A percentile compares a stretch with the other conserved stretches of the same genome.
Evolutionary conservation across 2,113 vertebrate species (phyloP).

Genomic region (Carollia perspicillata): DNA sequence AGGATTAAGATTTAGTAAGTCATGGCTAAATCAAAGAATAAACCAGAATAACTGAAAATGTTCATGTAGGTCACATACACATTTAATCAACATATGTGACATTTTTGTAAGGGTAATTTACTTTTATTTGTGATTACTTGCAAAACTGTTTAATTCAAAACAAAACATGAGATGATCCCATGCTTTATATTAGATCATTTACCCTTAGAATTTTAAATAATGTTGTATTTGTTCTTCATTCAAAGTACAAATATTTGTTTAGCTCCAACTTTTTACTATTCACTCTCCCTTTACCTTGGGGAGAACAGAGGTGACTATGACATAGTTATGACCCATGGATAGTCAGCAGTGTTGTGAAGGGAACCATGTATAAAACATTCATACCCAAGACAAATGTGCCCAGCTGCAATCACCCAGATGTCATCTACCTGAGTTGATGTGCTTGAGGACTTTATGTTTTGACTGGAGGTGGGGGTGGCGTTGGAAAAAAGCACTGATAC

Average conservation of each 20-base stretch:
- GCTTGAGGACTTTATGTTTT: background rate
- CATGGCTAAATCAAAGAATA: background rate
- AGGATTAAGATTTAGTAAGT: background rate
- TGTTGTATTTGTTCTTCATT: conserved; percentile 25
- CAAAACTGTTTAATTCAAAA: conserved; percentile 19
- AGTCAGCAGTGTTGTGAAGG: background rate
- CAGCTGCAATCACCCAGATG: background rate
- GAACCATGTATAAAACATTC: background rate
- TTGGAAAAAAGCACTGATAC: background rate
- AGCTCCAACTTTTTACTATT: background rate
- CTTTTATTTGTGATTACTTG: background rate
- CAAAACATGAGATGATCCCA: background rate
- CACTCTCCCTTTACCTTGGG: background rate
- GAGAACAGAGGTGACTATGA: background rate
- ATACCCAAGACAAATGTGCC: background rate
- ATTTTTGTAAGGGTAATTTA: background rate
- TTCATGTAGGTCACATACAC: background rate
- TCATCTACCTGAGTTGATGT: background rate
- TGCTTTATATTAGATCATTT: background rate
- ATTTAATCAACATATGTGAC: background rate
- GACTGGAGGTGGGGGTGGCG: background rate
- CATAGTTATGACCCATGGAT: background rate
- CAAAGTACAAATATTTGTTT: background rate
- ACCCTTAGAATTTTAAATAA: background rate
- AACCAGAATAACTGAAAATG: background rate